Evolutionary conservation across 2,888 invertebrate species (phyloP), one percentile per base, ranked within the genome.

Genomic region (Glomeris marginata): DNA sequence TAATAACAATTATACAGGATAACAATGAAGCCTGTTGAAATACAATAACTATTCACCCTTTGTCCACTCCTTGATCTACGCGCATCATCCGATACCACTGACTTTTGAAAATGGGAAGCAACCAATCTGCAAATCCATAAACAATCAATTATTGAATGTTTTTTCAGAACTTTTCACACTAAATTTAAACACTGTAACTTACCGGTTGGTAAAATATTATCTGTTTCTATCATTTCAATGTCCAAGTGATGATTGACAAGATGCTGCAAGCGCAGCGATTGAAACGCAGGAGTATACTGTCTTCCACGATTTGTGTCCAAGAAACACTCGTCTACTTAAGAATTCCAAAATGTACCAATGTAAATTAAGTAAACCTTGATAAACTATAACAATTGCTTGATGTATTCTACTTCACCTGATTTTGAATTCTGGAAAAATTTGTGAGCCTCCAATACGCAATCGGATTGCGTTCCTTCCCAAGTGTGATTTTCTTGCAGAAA

Each of bases 11-110:
- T 45, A 36, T 2, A 16, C n/a, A n/a, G n/a, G n/a, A 41, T 43
- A 43, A n/a, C 8, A 41, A 18, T 48, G 38, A 34, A 15, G 4
- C 8, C 47, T 11, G 20, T 15, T 28, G 34, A 48, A 45, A 48
- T 38, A 52, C 41, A 11, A 40, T 37, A 49, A 21, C 16, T 42
- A 50, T 57, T 66, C 66, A 79, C 80, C 81, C 81, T 60, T 72
- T 74, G 59, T 83, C 81, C 51, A 74, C 72, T 53, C 77, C 75
- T 58, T 81, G 79, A 62, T 82, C 81, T 28, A 81, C 72, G 56
- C 74, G 71, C 38, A 84, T 66, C 62, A 83, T 73, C 44, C 76
- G 72, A 57, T 75, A 72, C 83, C 83, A 84, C 59, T 81, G 78
- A 52, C 74, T 73, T 59, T 76, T 69, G 55, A 80, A 75, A 40